Conservation (phyloP, 92 coral and sea anemone genomes). For the Porites divaricata region DNA sequence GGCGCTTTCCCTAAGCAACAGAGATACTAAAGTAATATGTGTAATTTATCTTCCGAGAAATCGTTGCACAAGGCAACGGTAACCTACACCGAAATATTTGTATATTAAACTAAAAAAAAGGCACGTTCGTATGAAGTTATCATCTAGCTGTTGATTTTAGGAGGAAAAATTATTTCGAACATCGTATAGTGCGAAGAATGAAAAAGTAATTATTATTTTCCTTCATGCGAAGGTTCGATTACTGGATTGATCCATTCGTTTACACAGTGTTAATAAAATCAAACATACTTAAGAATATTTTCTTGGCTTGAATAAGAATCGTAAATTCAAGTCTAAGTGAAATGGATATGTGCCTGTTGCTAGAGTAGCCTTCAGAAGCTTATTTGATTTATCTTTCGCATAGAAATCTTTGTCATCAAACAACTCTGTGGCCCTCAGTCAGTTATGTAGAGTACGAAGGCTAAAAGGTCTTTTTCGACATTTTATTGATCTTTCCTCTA, state of each 20-base stretch:
- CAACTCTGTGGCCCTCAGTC: background rate
- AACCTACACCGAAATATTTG: background rate
- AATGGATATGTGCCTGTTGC: background rate
- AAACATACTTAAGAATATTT: background rate
- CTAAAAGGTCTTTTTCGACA: background rate
- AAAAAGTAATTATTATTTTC: too few relatives aligned
- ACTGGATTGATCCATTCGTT: too few relatives aligned
- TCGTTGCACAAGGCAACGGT: constrained; percentile 20
- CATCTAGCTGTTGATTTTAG: too few relatives aligned
- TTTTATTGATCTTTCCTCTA: background rate
- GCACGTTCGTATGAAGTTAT: background rate
- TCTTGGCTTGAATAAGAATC: background rate
- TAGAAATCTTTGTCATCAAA: background rate
- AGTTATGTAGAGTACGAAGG: background rate
- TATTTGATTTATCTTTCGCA: background rate
- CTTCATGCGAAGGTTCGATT: too few relatives aligned
- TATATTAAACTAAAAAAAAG: background rate
- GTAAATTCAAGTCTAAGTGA: background rate
- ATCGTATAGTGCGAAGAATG: too few relatives aligned
- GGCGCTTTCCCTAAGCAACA: constrained; percentile 11
- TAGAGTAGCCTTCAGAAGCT: background rate
- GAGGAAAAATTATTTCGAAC: too few relatives aligned
- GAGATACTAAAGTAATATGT: background rate
- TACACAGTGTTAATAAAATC: background rate
- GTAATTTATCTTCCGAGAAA: background rate